Conservation (phyloP, 2,113 vertebrate genomes). For the Chaetops frenatus region DNA sequence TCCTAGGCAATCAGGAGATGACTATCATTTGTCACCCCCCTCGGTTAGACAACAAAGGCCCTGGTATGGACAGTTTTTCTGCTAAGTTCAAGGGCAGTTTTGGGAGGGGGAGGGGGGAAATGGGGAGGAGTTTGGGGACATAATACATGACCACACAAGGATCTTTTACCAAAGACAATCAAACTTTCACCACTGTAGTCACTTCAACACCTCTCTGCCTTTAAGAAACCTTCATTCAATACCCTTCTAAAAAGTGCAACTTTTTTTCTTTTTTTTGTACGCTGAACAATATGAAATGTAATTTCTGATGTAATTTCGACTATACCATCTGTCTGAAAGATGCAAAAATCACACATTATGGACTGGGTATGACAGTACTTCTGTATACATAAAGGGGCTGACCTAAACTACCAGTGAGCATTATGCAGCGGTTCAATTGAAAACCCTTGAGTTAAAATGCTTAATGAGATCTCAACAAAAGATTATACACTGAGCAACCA, state of each 20-base stretch:
- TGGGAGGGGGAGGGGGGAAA: too few species aligned
- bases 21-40: not conserved
- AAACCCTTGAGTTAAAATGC: not conserved
- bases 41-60: not conserved
- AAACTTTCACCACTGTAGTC: not conserved
- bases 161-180: not conserved
- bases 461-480: not conserved
- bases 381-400: not conserved
- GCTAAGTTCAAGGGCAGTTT: not conserved
- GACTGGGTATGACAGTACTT: not conserved
- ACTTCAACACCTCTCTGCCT: not conserved
- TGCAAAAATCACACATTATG: not conserved
- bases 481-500: not conserved
- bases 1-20: not conserved
- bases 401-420: not conserved
- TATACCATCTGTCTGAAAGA: not conserved
- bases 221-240: not conserved
- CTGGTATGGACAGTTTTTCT: not conserved
- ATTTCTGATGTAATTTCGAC: not conserved
- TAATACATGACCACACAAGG: not conserved
- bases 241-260: not conserved
- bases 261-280: too few species aligned
- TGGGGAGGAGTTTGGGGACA: not conserved
- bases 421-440: not conserved
- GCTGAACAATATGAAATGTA: not conserved